Base-by-base conservation (phyloP, 2,888 invertebrate genomes). In the Syrphus vitripennis region DNA sequence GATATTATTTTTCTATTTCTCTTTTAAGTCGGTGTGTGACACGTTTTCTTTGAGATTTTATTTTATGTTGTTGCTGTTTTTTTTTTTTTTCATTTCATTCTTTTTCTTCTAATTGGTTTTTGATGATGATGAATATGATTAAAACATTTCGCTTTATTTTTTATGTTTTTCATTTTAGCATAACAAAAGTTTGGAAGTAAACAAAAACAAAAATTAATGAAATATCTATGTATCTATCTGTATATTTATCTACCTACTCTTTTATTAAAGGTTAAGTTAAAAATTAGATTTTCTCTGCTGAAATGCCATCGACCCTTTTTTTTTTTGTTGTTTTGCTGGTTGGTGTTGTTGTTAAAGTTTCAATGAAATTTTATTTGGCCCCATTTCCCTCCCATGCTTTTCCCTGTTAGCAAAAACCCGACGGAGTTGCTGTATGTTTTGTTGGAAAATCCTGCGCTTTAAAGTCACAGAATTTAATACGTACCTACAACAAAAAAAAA, bases 221-320 rank as follows among this genome's bases (percentile, higher is more conserved):
- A 3, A 4, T 3, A 29, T 29, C 6, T 29, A 29, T 29, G 29
- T 29, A 1, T 45, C 10, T 45, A 4, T 10, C 9, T 1, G 3
- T 0, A 3, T 42, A 42, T 7, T 7, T 10, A 42, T 29, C n/a
- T 55, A 29, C 12, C n/a, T 53, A 24, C 24, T 48, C 12, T 55
- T 16, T 21, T n/a, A 21, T 65, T 65, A 65, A 55, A 55, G 31
- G 5, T 40, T 21, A 7, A 50, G 10, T 42, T 53, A 71, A 55
- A 45, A 40, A 53, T 57, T 31, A 34, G 57, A 34, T 72, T 72
- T 26, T 31, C 40, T 14, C 26, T 42, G 67, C 72, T 67, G 65
- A 71, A 86, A 86, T 82, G 86, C 69, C 86, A 78, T 78, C 86
- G 82, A 86, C 82, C 86, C 77, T 78, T 72, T 59, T 83, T 69